Base-by-base conservation (phyloP, 2,888 invertebrate species). In the Ypsolopha scabrella region DNA sequence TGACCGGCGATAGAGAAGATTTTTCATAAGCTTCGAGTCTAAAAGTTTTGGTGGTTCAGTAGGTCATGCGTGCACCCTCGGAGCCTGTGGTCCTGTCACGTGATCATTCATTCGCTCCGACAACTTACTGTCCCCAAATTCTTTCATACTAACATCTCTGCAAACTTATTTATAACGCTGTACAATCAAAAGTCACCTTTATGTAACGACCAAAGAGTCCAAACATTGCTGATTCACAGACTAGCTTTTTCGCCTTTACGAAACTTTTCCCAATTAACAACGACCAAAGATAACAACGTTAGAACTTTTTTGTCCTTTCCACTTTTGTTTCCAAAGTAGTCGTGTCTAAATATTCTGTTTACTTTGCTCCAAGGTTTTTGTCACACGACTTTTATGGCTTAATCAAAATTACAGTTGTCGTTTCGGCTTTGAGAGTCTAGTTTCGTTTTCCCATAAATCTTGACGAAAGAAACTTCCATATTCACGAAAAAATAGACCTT, bases 1-100 rank as follows among this genome's bases (percentile, higher is more conserved):
- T 24, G 24, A 24, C 24, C 24, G 4, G 2, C 24, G 4, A 24
- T 24, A 24, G 24, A 4, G 24, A 3, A 3, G 24, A 24, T 24
- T 24, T 24, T 4, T 24, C 2, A 4, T 24, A 24, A 24, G 2
- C 24, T 24, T 24, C 24, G 24, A 24, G 24, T 24, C 24, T 24
- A 24, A 24, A 24, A 24, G 24, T 24, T 24, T 24, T 24, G 24
- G 24, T 70, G 73, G 62, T 63, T 74, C 69, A 72, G 60, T 68
- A 71, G 67, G 65, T 70, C 70, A 68, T 60, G 62, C 74, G 66
- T 69, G 70, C 73, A 65, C 60, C 62, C 67, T 24, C 24, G 24
- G 24, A 24, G 24, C 24, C 24, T 24, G 24, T 24, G 24, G 24
- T 24, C 24, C 24, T 24, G 62, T 63, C 65, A 57, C 60, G 60